These are phyloP conservation scores for Papilio demoleus DNA, from an alignment of 2,888 invertebrate genomes.

Conservation along the genomic window DNA sequence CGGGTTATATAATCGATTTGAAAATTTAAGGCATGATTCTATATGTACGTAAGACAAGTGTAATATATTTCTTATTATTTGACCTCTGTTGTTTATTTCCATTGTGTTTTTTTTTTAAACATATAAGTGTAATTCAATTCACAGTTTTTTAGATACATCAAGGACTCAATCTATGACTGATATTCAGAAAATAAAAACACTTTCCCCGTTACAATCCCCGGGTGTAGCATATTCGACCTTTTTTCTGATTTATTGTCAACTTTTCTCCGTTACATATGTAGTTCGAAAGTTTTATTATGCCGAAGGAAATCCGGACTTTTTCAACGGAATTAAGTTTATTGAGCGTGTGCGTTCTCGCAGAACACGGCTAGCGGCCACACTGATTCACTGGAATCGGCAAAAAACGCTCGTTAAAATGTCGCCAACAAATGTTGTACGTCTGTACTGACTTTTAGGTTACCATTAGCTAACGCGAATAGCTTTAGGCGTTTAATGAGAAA, in stretches of 20 bases:
- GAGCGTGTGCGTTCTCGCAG: conserved; percentile 57
- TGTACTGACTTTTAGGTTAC: conserved; percentile 15
- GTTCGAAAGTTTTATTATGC: conserved; percentile 71
- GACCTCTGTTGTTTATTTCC: no score
- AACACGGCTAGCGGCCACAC: conserved; percentile 5
- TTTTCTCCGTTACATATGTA: conserved; percentile 57
- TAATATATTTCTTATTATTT: no score
- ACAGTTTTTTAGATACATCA: neutral
- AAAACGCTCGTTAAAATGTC: conserved; percentile 24
- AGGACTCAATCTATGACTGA: conserved; percentile 26
- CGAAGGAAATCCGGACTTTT: conserved; percentile 65
- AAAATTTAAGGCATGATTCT: no score
- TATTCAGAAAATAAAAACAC: conserved; percentile 51
- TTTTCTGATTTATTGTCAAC: conserved; percentile 73
- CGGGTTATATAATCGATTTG: no score
- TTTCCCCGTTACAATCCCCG: conserved; percentile 56
- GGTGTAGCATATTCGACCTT: conserved; percentile 70
- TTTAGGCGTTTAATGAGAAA: conserved; percentile 9
- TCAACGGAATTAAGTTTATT: conserved; percentile 67
- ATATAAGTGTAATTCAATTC: neutral
- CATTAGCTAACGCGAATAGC: conserved; percentile 7
- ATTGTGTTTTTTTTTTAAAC: no score
- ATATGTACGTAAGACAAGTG: no score
- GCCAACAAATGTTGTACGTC: conserved; percentile 11
- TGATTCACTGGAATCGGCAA: conserved; percentile 29